phyloP scores from a whole-genome alignment of 2,797 vertebrate species.

The Hoplostethus mediterraneus region DNA sequence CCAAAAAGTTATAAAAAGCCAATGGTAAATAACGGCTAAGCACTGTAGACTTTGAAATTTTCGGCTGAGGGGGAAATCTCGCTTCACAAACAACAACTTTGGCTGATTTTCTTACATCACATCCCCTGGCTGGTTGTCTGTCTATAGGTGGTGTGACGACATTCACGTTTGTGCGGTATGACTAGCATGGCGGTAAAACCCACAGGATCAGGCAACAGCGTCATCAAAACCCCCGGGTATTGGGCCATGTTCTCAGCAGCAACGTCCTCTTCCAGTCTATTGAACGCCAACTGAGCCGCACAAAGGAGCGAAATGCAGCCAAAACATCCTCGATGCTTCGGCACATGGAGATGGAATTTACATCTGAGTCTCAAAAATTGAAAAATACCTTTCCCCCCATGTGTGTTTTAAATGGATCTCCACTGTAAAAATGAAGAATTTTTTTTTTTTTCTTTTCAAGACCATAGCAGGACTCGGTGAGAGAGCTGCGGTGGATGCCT shows the following conservation, averaged over 20 bases:
- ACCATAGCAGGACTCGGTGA: background rate
- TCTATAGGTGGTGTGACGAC: constrained; percentile 3
- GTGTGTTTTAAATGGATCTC: background rate
- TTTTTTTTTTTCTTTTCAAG: no score
- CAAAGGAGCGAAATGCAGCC: background rate
- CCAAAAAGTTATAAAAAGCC: constrained; percentile 58
- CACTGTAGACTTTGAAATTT: constrained; percentile 12
- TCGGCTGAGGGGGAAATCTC: constrained; percentile 23
- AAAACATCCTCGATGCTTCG: constrained; percentile 9
- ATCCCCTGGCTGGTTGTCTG: background rate
- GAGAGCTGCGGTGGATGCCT: no score
- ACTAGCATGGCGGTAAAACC: background rate
- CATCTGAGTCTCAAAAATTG: constrained; percentile 17
- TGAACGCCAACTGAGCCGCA: background rate
- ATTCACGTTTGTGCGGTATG: background rate
- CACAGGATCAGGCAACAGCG: background rate
- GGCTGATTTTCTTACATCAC: constrained; percentile 16
- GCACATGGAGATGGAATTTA: constrained; percentile 23
- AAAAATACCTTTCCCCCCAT: constrained; percentile 17
- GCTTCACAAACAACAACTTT: background rate
- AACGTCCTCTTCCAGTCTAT: background rate
- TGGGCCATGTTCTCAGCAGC: background rate
- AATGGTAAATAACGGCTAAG: constrained; percentile 56
- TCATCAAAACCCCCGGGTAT: background rate
- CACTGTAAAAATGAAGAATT: background rate